phyloP scores from a whole-genome alignment of 2,797 vertebrate species.

The Rhinogobio ventralis region DNA sequence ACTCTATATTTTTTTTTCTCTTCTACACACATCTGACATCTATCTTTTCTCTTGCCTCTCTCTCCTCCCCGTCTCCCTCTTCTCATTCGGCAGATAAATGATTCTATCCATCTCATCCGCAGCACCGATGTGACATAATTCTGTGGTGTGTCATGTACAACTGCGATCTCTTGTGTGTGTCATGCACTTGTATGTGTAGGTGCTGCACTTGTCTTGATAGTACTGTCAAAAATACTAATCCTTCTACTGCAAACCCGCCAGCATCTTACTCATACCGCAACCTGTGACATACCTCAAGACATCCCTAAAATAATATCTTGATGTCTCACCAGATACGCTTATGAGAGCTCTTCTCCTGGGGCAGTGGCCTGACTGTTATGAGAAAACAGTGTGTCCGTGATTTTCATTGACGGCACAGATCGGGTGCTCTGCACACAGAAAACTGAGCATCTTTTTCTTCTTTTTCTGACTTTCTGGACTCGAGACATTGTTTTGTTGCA shows the following conservation, averaged over 20 bases:
- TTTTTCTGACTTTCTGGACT: not conserved
- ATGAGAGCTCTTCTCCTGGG: not conserved
- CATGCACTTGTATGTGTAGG: conserved; percentile 10
- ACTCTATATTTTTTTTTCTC: conserved; percentile 4
- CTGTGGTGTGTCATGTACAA: conserved; percentile 10
- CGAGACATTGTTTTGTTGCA: not conserved
- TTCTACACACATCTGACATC: conserved; percentile 33
- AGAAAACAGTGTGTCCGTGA: not conserved
- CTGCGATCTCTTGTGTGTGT: conserved; percentile 7
- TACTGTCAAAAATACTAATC: conserved; percentile 12
- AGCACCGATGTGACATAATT: not conserved
- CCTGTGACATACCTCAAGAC: not conserved
- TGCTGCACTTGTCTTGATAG: not conserved
- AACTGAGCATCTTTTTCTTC: not conserved
- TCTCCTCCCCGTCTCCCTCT: not conserved
- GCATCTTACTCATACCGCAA: not conserved
- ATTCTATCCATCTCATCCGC: conserved; percentile 12
- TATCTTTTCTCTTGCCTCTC: conserved; percentile 8
- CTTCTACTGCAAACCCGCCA: not conserved
- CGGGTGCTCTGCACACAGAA: not conserved
- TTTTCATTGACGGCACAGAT: not conserved
- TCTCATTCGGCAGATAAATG: conserved; percentile 18
- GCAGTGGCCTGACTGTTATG: not conserved
- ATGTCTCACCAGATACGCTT: not conserved
- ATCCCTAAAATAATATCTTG: not conserved